phyloP scores from a whole-genome alignment of 2,797 vertebrate genomes.

The Mus spretus region DNA sequence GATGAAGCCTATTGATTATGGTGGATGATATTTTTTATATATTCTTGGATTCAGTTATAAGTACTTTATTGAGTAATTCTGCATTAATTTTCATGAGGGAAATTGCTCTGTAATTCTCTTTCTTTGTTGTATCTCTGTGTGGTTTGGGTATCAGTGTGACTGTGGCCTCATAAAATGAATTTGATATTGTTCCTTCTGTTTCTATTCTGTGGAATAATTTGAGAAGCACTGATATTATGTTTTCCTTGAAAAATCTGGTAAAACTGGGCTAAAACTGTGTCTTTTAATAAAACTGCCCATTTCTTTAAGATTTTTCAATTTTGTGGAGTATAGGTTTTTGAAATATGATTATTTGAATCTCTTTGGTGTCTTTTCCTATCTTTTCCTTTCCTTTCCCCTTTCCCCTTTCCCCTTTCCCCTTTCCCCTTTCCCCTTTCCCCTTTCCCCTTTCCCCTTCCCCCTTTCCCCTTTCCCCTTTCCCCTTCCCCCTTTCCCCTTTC shows the following conservation, averaged over 20 bases:
- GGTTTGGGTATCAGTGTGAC: too few relatives aligned
- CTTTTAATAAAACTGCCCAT: not conserved
- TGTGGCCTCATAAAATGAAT: too few relatives aligned
- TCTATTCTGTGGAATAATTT: not conserved
- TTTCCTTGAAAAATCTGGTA: not conserved
- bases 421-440: too few relatives aligned
- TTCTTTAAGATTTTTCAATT: not conserved
- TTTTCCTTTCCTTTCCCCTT: accelerated
- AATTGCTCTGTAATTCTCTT: too few relatives aligned
- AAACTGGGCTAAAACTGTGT: not conserved
- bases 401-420: too few relatives aligned
- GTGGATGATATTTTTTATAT: not conserved
- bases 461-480: too few relatives aligned
- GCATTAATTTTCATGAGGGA: too few relatives aligned
- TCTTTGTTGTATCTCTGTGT: too few relatives aligned
- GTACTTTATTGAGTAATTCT: too few relatives aligned
- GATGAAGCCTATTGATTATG: not conserved
- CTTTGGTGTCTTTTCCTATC: not conserved
- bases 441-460: too few relatives aligned
- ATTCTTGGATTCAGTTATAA: not conserved
- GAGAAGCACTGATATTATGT: not conserved
- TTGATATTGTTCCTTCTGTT: too few relatives aligned
- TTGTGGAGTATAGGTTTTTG: not conserved
- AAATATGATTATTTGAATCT: not conserved
- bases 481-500: too few relatives aligned